A percentile compares a stretch with the other conserved stretches of the same genome.
phyloP scores from a whole-genome alignment of 1,140 invertebrate species.

The Drosophila oshimai region DNA sequence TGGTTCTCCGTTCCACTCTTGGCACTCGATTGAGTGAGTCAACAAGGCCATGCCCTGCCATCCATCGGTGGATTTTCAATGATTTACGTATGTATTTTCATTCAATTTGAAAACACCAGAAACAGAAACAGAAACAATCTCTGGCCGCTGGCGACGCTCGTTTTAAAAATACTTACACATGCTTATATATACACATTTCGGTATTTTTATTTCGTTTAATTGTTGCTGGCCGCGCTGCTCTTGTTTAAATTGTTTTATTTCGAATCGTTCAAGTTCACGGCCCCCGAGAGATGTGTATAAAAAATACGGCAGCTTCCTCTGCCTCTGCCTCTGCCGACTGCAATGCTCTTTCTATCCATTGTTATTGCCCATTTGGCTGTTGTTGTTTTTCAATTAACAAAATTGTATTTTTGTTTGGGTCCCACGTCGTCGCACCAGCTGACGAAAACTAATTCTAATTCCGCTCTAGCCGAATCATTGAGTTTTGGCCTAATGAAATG shows the following conservation, averaged over 20 bases:
- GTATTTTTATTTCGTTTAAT: conserved; percentile 68
- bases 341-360: conserved; percentile 29
- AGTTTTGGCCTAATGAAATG: conserved; percentile 32
- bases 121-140: conserved; percentile 51
- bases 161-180: conserved; percentile 60
- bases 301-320: conserved; percentile 54
- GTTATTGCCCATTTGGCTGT: conserved; percentile 16
- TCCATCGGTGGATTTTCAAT: conserved; percentile 40
- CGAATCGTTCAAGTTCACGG: conserved; percentile 70
- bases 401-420: conserved; percentile 52
- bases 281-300: conserved; percentile 46
- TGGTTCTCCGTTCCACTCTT: not conserved
- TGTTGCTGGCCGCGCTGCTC: conserved; percentile 49
- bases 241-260: conserved; percentile 76
- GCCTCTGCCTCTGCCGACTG: conserved; percentile 12
- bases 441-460: conserved; percentile 50
- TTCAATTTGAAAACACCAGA: conserved; percentile 54
- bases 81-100: conserved; percentile 69
- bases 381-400: conserved; percentile 64
- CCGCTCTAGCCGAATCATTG: conserved; percentile 27
- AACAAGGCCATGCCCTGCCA: conserved; percentile 31
- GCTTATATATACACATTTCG: conserved; percentile 37
- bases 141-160: conserved; percentile 31
- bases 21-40: conserved; percentile 29
- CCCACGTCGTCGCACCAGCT: conserved; percentile 21